phyloP scores from a whole-genome alignment of 2,113 vertebrate genomes.

The Cephalopterus ornatus region DNA sequence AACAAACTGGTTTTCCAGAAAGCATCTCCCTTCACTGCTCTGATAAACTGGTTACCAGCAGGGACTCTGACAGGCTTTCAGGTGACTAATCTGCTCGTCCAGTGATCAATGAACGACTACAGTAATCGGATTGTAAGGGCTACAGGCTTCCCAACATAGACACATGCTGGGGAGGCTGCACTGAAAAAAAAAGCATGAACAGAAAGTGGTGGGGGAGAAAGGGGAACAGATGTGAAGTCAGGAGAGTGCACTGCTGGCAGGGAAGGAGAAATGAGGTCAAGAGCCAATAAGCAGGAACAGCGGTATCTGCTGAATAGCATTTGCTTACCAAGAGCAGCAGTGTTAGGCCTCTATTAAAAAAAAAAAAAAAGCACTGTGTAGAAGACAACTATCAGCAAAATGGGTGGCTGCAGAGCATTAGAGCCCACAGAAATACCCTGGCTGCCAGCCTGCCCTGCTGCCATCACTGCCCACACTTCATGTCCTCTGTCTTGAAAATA shows the following conservation, averaged over 20 bases:
- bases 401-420: neutral
- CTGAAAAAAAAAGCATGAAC: neutral
- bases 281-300: neutral
- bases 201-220: neutral
- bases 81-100: slow-evolving; percentile 55
- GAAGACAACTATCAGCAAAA: neutral
- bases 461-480: neutral
- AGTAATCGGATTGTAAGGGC: slow-evolving; percentile 65
- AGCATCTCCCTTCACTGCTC: slow-evolving; percentile 35
- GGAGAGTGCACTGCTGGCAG: neutral
- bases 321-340: neutral
- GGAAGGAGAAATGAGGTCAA: neutral
- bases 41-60: slow-evolving; percentile 24
- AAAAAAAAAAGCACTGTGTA: neutral
- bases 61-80: slow-evolving; percentile 40
- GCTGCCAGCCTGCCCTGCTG: neutral
- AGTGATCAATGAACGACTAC: slow-evolving; percentile 33
- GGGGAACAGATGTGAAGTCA: neutral
- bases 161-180: neutral
- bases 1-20: slow-evolving; percentile 9
- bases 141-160: slow-evolving; percentile 43
- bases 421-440: neutral
- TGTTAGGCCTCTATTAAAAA: neutral
- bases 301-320: neutral
- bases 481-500: neutral